A percentile compares a stretch with the other conserved stretches of the same genome.
Conservation (phyloP, 2,888 invertebrate genomes). For the Caenorhabditis japonica region DNA sequence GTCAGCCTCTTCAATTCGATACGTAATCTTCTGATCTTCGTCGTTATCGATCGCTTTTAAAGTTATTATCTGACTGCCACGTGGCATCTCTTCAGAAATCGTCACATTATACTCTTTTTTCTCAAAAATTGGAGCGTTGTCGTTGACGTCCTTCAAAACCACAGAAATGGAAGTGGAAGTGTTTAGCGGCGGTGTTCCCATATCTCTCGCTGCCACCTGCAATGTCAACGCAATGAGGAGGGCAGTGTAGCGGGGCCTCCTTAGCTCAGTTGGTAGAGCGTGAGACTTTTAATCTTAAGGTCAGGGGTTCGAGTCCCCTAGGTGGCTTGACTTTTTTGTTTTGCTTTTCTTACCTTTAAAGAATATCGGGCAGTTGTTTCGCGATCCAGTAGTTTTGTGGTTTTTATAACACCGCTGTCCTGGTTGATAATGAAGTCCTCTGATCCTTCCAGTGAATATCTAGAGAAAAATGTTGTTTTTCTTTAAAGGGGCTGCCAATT, state of each 20-base stretch:
- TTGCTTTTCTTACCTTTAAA: constrained; percentile 86
- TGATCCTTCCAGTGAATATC: constrained; percentile 70
- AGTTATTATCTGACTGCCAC: constrained; percentile 65
- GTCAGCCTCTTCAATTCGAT: constrained; percentile 68
- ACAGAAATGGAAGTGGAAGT: constrained; percentile 75
- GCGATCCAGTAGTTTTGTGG: constrained; percentile 89
- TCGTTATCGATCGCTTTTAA: constrained; percentile 73
- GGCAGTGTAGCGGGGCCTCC: constrained; percentile 41
- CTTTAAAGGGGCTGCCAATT: too few relatives aligned
- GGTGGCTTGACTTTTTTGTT: constrained; percentile 24
- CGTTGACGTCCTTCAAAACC: constrained; percentile 83
- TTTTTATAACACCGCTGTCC: constrained; percentile 90
- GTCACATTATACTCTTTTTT: constrained; percentile 84
- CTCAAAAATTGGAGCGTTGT: constrained; percentile 89
- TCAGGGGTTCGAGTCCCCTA: constrained; percentile 30
- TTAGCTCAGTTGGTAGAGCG: constrained; percentile 73
- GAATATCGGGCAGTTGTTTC: constrained; percentile 90
- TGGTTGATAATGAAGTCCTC: constrained; percentile 89
- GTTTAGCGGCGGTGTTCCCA: constrained; percentile 84
- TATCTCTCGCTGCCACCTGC: constrained; percentile 85
- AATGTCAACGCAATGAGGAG: constrained; percentile 17
- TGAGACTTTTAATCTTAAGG: constrained; percentile 69
- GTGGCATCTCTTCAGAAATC: constrained; percentile 85
- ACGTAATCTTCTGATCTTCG: constrained; percentile 71
- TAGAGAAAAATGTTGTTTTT: not conserved